Conservation (phyloP, 2,113 vertebrate species). For the Eubucco bourcierii region DNA sequence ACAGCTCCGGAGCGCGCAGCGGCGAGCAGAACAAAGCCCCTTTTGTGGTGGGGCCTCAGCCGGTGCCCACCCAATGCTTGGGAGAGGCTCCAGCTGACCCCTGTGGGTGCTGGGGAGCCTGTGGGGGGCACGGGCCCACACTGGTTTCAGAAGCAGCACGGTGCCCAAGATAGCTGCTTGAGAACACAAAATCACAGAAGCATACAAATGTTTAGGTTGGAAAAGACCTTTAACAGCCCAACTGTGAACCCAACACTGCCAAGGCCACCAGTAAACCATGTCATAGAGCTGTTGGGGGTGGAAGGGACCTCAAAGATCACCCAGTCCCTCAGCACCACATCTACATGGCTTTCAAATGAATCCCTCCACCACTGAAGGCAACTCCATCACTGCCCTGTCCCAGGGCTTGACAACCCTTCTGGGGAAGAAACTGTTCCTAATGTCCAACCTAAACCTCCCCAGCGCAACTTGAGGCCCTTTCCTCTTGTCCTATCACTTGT, state of each 20-base stretch:
- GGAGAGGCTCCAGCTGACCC: background rate
- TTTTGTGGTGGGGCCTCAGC: background rate
- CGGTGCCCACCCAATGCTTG: background rate
- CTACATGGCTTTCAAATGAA: too few relatives aligned
- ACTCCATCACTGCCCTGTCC: too few relatives aligned
- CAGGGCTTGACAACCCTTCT: too few relatives aligned
- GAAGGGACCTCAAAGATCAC: too few relatives aligned
- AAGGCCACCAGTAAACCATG: too few relatives aligned
- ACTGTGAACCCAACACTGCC: background rate
- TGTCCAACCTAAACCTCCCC: background rate
- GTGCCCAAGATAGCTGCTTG: background rate
- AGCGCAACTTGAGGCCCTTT: background rate
- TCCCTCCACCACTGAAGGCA: too few relatives aligned
- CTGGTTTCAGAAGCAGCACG: background rate
- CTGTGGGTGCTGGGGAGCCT: background rate
- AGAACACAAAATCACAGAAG: background rate
- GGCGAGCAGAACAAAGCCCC: background rate
- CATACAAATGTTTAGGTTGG: background rate
- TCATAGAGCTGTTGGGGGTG: too few relatives aligned
- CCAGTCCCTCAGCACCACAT: too few relatives aligned
- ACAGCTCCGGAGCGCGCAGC: fast-evolving
- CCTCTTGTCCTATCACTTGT: background rate
- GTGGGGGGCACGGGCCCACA: fast-evolving
- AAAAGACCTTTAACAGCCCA: background rate
- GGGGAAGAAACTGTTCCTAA: too few relatives aligned